Conservation (phyloP, 2,888 invertebrate species). For the Portevinia maculata region DNA sequence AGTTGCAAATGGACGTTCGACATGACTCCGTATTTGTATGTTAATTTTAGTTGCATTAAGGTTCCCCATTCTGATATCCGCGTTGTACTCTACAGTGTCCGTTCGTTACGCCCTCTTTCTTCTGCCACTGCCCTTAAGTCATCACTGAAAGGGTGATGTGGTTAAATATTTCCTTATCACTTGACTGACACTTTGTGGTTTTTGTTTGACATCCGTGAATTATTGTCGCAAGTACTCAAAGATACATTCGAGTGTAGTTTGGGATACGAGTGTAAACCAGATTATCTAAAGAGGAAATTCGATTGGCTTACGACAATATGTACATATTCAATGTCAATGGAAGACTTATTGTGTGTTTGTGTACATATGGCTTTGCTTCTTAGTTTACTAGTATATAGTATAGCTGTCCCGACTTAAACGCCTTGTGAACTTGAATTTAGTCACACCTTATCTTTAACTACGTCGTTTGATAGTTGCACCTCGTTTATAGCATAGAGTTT, state of each 20-base stretch:
- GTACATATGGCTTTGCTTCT: too few species aligned
- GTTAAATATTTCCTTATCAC: constrained; percentile 73
- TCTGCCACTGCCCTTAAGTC: constrained; percentile 15
- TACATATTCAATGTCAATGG: background rate
- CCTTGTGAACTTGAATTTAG: background rate
- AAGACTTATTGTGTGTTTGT: too few species aligned
- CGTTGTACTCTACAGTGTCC: constrained; percentile 1
- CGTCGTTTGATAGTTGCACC: constrained; percentile 48
- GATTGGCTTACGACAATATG: background rate
- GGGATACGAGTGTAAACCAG: background rate
- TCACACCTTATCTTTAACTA: constrained; percentile 15
- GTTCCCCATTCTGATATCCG: constrained; percentile 18
- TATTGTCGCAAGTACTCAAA: constrained; percentile 42
- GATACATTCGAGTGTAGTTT: background rate
- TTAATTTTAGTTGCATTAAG: constrained; percentile 42
- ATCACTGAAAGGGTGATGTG: constrained; percentile 32
- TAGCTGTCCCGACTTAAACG: too few species aligned
- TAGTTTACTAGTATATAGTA: too few species aligned
- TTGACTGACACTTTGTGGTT: constrained; percentile 67
- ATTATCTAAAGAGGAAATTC: background rate
- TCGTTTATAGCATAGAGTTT: constrained; percentile 33
- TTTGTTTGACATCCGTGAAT: constrained; percentile 60
- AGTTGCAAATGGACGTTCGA: constrained; percentile 3
- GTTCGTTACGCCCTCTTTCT: constrained; percentile 50
- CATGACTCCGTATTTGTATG: constrained; percentile 8